phyloP scores from a whole-genome alignment of 2,797 vertebrate species.

The Ctenosaura bakeri region DNA sequence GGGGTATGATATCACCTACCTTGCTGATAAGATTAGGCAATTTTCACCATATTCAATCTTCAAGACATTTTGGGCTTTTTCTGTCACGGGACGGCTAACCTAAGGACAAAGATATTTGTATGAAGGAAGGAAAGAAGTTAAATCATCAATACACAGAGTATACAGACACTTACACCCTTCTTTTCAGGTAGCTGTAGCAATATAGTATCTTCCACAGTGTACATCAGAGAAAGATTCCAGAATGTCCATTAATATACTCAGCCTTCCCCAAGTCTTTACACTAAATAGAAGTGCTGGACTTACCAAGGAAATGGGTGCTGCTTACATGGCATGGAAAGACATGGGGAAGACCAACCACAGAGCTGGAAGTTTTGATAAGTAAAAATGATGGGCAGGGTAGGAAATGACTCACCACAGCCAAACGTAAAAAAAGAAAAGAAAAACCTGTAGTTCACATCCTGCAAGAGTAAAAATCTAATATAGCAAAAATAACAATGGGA shows the following conservation, averaged over 20 bases:
- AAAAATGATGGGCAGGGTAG: neutral
- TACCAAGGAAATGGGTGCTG: neutral
- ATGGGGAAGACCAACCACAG: neutral
- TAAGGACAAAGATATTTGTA: conserved; percentile 73
- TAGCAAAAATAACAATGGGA: neutral
- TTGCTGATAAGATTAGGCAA: conserved; percentile 90
- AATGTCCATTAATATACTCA: neutral
- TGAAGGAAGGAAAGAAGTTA: conserved; percentile 37
- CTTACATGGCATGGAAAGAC: neutral
- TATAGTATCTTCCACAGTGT: neutral
- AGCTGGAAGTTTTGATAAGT: neutral
- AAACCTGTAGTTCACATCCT: neutral
- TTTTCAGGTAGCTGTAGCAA: neutral
- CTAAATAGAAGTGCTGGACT: neutral
- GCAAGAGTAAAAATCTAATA: neutral
- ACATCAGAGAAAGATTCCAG: neutral
- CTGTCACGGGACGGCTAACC: conserved; percentile 90
- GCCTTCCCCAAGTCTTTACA: neutral
- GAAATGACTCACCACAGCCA: neutral
- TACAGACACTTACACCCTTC: neutral
- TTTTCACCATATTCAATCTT: conserved; percentile 89
- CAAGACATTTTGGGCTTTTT: conserved; percentile 88
- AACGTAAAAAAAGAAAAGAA: neutral
- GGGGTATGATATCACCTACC: conserved; percentile 85
- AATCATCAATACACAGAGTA: conserved; percentile 6